A percentile compares a stretch with the other conserved stretches of the same genome.
Conservation (phyloP, 2,888 invertebrate species). For the Pterostichus niger region DNA sequence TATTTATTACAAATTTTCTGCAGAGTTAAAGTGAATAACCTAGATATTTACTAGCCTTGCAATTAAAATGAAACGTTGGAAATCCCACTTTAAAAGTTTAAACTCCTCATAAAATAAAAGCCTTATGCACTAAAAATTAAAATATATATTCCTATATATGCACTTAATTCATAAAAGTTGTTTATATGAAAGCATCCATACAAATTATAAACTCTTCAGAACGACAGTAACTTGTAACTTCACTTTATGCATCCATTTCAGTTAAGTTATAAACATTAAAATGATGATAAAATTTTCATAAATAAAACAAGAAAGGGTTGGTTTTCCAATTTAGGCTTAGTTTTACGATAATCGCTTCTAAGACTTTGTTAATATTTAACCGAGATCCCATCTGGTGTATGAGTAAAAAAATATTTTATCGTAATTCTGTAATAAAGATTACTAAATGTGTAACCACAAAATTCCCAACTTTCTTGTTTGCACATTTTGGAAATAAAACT, state of each 20-base stretch:
- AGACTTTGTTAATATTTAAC: conserved; percentile 47
- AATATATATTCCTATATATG: conserved; percentile 10
- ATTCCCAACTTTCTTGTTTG: not conserved
- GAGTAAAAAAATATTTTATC: conserved; percentile 26
- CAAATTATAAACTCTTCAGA: not conserved
- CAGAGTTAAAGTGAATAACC: not conserved
- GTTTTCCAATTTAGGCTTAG: conserved; percentile 54
- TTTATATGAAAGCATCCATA: conserved; percentile 10
- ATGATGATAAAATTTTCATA: conserved; percentile 55
- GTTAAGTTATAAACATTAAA: conserved; percentile 45
- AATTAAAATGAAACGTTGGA: conserved; percentile 20
- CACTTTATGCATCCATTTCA: conserved; percentile 34
- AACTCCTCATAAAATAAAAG: conserved; percentile 16
- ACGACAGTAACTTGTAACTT: not conserved
- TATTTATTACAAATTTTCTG: not conserved
- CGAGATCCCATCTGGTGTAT: conserved; percentile 29
- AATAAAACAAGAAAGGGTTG: conserved; percentile 60
- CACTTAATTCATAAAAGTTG: conserved; percentile 6
- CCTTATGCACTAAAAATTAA: not conserved
- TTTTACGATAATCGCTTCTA: conserved; percentile 61
- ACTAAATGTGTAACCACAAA: too few species aligned
- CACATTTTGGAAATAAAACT: not conserved
- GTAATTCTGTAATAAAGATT: conserved; percentile 20
- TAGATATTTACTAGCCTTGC: not conserved
- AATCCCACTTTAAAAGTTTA: conserved; percentile 18